Evolutionary conservation across 2,888 invertebrate genomes (phyloP).

Genomic region (Macrosoma leucophasiata): DNA sequence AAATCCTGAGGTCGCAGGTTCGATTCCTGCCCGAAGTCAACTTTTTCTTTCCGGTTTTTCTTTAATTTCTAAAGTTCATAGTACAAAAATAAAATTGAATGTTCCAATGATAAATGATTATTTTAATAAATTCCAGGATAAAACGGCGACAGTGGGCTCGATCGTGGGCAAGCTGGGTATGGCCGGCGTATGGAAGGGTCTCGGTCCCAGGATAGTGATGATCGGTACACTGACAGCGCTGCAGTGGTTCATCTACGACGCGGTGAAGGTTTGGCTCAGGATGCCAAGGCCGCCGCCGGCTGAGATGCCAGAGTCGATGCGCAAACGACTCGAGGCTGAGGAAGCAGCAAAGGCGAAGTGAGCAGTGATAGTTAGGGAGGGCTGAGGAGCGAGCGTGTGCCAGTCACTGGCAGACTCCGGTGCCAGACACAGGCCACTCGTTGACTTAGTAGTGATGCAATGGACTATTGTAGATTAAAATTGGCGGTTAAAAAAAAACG

Average conservation of each 20-base stretch:
- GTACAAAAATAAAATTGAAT: no score
- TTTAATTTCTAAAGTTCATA: no score
- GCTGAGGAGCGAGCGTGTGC: conserved; percentile 1
- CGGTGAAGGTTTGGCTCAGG: conserved; percentile 88
- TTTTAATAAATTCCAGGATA: conserved; percentile 47
- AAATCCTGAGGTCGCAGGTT: no score
- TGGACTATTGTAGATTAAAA: background rate
- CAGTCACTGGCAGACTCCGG: background rate
- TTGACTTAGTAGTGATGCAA: background rate
- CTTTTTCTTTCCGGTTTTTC: no score
- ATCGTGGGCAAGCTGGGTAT: conserved; percentile 66
- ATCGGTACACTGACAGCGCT: conserved; percentile 96
- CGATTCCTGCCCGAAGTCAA: no score
- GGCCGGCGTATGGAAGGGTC: conserved; percentile 90
- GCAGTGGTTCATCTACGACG: conserved; percentile 98
- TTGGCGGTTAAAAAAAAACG: background rate
- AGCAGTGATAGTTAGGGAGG: conserved; percentile 25
- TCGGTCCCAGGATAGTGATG: conserved; percentile 95
- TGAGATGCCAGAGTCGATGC: conserved; percentile 95
- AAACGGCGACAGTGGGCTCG: conserved; percentile 61
- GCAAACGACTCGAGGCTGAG: conserved; percentile 78
- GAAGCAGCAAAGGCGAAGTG: conserved; percentile 51
- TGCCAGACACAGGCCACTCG: background rate
- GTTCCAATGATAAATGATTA: no score
- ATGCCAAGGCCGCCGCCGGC: conserved; percentile 98